Percentiles rank a stretch among this genome's conserved stretches.
phyloP scores from a whole-genome alignment of 2,113 vertebrate species.

The Paedocypris sp. region DNA sequence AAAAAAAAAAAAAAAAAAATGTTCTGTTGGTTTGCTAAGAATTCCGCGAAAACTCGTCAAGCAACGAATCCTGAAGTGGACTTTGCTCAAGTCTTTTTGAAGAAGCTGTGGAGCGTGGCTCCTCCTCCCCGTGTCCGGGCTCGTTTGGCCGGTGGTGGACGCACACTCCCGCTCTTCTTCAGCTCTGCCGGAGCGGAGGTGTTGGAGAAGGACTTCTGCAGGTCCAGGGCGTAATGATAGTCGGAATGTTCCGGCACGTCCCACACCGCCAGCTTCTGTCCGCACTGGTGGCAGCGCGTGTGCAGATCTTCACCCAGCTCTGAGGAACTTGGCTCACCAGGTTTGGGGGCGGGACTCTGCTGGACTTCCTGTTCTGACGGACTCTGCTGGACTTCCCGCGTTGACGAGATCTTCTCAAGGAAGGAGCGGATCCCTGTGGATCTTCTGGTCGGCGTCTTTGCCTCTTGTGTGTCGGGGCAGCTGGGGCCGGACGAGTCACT shows the following conservation, averaged over 20 bases:
- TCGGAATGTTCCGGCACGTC: constrained; percentile 87
- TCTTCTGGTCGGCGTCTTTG: constrained; percentile 40
- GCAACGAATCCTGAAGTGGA: too few species aligned
- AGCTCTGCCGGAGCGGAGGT: constrained; percentile 61
- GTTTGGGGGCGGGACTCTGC: too few species aligned
- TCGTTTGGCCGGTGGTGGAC: constrained; percentile 66
- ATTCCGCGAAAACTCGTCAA: too few species aligned
- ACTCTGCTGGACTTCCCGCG: background rate
- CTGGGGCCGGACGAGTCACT: constrained; percentile 55
- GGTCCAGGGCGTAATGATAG: constrained; percentile 85
- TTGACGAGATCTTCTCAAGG: background rate
- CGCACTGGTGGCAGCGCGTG: constrained; percentile 77
- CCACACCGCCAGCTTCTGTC: constrained; percentile 69
- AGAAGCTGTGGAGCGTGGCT: constrained; percentile 78
- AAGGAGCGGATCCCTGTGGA: background rate
- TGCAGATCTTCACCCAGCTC: constrained; percentile 68
- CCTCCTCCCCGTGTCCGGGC: constrained; percentile 45
- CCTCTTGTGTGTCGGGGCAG: too few species aligned
- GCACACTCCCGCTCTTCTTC: constrained; percentile 51
- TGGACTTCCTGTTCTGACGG: background rate
- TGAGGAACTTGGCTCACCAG: too few species aligned
- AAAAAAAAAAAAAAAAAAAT: too few species aligned
- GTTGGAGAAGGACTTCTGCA: constrained; percentile 76
- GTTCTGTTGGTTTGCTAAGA: too few species aligned
- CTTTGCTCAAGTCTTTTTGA: constrained; percentile 68